phyloP scores from a whole-genome alignment of 2,113 vertebrate species.

The Stegastes partitus region DNA sequence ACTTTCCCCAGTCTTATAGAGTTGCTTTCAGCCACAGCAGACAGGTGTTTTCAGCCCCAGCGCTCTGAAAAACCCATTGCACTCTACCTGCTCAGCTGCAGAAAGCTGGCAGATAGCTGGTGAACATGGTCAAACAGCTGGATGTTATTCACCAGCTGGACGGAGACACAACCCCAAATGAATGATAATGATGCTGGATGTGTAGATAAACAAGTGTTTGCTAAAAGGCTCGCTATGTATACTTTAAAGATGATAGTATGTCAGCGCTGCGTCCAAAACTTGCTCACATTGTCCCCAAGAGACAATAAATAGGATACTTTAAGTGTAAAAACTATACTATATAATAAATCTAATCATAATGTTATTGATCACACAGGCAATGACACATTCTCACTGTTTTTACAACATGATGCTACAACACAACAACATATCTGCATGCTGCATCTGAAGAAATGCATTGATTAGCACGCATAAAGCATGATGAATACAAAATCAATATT shows the following conservation, averaged over 20 bases:
- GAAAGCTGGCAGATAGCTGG: neutral
- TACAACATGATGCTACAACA: neutral
- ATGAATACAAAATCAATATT: slow-evolving; percentile 20
- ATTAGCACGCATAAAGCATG: slow-evolving; percentile 12
- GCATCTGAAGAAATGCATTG: neutral
- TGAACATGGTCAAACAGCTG: neutral
- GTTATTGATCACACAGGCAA: no score
- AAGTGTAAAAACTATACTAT: no score
- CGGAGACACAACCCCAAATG: neutral
- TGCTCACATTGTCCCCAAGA: no score
- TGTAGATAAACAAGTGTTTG: neutral
- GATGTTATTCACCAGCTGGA: neutral
- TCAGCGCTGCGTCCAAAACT: no score
- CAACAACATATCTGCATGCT: neutral
- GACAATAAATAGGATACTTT: no score
- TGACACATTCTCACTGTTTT: neutral
- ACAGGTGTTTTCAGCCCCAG: neutral
- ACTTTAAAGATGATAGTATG: neutral
- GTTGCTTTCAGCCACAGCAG: neutral
- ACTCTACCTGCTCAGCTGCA: neutral
- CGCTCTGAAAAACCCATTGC: neutral
- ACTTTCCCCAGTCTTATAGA: neutral
- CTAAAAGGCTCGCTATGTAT: neutral
- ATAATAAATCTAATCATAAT: no score
- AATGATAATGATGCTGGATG: slow-evolving; percentile 1